Base-by-base conservation (phyloP, 2,888 invertebrate species). In the Eupeodes latifasciatus region DNA sequence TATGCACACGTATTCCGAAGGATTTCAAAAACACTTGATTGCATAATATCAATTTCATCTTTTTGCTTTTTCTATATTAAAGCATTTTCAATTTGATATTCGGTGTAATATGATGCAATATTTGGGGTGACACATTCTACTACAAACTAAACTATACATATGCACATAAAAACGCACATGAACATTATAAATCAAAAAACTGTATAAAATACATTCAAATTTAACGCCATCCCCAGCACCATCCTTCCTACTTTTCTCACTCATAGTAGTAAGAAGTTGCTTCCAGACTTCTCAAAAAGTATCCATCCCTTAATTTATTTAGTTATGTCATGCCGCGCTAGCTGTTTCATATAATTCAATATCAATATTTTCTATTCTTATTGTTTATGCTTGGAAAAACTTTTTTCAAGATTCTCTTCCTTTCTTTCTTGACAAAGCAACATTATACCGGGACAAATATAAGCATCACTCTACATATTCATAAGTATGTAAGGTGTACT, bases 261-360 rank as follows among this genome's bases (percentile, higher is more conserved):
- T n/a, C 4, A 19, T 27, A 27, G 7, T 27, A n/a, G 4, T 47
- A 19, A 9, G 12, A 47, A 7, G 0, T 53, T 14, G 4, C 2
- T 53, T 16, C 11, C 12, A 11, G 47, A 14, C 59, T 36, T 9
- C 3, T 19, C 47, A 47, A 9, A 27, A 27, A 27, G 11, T 14
- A 66, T 27, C 49, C 66, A 66, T 27, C 64, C 64, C 64, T 47
- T 47, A 66, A 66, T 66, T 49, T 66, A 79, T 72, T 64, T 55
- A 47, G 64, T 74, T 80, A 27, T 40, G 40, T 40, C 47, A 49
- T 66, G 40, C 47, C 40, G 5, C 40, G 40, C 40, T 40, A 40
- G 51, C 59, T 66, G 59, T 59, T 47, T 59, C 66, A 59, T n/a
- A 64, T 80, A 74, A 74, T 72, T 74, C 74, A 74, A 81, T 66